These are phyloP conservation scores for Ptilonorhynchus violaceus DNA, from an alignment of 2,113 vertebrate genomes.

Conservation along the genomic window DNA sequence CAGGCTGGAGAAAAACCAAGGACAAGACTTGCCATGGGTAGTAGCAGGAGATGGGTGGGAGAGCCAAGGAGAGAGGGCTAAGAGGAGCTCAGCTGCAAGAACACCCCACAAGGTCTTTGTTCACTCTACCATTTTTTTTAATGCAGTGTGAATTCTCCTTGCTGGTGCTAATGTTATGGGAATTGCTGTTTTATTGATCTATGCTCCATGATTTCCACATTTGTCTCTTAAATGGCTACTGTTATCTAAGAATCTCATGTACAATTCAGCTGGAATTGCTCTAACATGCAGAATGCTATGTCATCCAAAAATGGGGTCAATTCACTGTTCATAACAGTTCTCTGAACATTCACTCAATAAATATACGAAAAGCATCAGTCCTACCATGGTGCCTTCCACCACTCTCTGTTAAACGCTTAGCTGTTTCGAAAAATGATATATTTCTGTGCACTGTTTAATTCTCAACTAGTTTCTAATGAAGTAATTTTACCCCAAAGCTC, in stretches of 20 bases:
- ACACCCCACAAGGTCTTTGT: background rate
- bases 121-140: background rate
- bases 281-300: background rate
- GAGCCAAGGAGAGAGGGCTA: background rate
- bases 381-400: background rate
- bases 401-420: background rate
- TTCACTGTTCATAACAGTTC: background rate
- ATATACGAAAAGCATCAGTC: background rate
- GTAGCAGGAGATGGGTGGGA: background rate
- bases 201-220: background rate
- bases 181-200: background rate
- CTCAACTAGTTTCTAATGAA: background rate
- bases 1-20: background rate
- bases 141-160: background rate
- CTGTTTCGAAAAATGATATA: background rate
- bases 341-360: background rate
- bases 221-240: background rate
- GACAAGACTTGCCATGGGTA: background rate
- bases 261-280: conserved; percentile 4
- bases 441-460: background rate
- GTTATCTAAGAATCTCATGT: background rate
- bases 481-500: background rate
- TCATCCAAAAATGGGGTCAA: background rate
- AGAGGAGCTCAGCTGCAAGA: background rate
- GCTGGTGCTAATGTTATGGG: background rate